Base-by-base conservation (phyloP, 2,797 vertebrate genomes). In the Trachops cirrhosus region DNA sequence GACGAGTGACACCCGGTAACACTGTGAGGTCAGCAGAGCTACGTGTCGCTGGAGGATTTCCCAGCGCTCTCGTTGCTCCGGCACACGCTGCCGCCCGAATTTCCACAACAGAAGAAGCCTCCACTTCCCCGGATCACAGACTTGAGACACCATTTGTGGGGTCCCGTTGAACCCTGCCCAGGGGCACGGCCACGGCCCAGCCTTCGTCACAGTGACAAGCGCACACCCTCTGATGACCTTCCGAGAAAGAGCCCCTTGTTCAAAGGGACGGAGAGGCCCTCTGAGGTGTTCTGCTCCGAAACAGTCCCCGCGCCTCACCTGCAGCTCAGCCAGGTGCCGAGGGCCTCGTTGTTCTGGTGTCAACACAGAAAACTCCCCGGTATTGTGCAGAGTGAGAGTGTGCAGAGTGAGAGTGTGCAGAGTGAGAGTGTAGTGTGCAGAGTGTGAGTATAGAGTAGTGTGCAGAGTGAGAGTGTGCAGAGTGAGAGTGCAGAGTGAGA, bases 11-110 rank as follows among this genome's bases (percentile, higher is more conserved):
- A 97, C 6, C 85, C 77, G 95, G 98, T 77, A 91, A 0, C 79
- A 95, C 50, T 74, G 94, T 64, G 94, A 96, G 98, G 97, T 92
- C 54, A 95, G 97, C 90, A 79, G 74, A 79, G 85, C 92, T 86
- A 95, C 82, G 85, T 32, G 44, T 97, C 95, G 86, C 39, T 1
- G 44, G 94, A 24, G 18, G 97, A 94, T 89, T 94, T 26, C 95
- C 95, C 21, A 67, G 87, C 41, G 2, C 32, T 87, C 92, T 89
- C 41, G 34, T 77, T 67, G 91, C 80, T 84, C 77, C 74, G 93
- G 39, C 22, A 29, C 94, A 93, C 14, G 59, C 68, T 8, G 83
- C 41, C 68, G n/a, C 75, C 86, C 74, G 86, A 86, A 91, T 91
- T 96, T 88, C 19, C 24, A 54, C 57, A 10, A 24, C 92, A 48